Conservation (phyloP, 2,797 vertebrate genomes). For the Sternotherus odoratus region DNA sequence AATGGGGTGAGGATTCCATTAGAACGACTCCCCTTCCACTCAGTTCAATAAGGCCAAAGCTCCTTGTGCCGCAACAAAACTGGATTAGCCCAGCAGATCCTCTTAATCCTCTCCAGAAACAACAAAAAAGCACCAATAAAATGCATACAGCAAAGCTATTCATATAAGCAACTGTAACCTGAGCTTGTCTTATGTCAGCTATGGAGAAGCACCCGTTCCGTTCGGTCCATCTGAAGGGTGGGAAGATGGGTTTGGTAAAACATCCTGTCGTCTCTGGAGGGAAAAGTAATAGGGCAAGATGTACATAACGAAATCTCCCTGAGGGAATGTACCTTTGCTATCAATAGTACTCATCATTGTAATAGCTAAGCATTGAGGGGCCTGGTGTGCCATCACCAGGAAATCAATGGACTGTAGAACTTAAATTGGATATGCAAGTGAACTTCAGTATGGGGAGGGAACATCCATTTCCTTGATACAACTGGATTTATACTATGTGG, state of each 20-base stretch:
- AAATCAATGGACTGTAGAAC: background rate
- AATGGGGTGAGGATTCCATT: background rate
- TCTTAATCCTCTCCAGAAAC: background rate
- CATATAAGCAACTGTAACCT: rapidly evolving
- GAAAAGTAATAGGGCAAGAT: background rate
- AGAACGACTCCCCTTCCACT: background rate
- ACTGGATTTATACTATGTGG: background rate
- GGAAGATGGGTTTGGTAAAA: background rate
- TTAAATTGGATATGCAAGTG: background rate
- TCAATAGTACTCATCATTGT: background rate
- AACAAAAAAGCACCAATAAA: background rate
- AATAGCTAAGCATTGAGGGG: background rate
- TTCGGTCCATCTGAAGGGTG: background rate
- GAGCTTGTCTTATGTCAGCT: background rate
- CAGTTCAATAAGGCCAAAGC: too few species aligned
- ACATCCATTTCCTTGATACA: background rate
- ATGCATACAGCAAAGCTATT: background rate
- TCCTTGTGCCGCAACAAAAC: too few species aligned
- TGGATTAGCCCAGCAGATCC: background rate
- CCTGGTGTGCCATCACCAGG: background rate
- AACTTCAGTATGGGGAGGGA: background rate
- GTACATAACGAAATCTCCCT: background rate
- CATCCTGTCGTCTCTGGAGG: background rate
- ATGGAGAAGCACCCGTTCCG: rapidly evolving
- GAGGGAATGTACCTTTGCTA: background rate